Conservation (phyloP, 2,797 vertebrate species). For the Pseudopleuronectes americanus region DNA sequence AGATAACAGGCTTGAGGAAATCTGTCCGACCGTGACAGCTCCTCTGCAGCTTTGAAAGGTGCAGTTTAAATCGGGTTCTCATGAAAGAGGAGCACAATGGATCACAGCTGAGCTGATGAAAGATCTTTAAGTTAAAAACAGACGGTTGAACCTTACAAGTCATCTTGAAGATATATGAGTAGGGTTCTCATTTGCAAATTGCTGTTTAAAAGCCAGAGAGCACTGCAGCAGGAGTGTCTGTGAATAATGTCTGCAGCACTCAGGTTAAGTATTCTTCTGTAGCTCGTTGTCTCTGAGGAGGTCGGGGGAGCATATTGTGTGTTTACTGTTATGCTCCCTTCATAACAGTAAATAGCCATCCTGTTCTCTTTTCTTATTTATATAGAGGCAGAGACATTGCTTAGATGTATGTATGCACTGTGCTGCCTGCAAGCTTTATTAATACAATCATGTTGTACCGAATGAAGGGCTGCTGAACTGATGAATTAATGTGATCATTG, state of each 20-base stretch:
- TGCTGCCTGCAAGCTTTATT: conserved; percentile 8
- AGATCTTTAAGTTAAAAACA: conserved; percentile 9
- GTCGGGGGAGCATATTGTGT: conserved; percentile 26
- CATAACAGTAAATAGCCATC: neutral
- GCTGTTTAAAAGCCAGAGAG: conserved; percentile 25
- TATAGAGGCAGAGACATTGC: neutral
- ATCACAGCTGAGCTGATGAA: conserved; percentile 15
- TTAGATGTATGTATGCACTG: neutral
- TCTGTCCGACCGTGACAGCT: conserved; percentile 25
- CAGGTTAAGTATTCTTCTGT: conserved; percentile 54
- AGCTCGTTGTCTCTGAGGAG: conserved; percentile 39
- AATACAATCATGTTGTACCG: neutral
- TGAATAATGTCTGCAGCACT: conserved; percentile 46
- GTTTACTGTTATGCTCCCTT: conserved; percentile 30
- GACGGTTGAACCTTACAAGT: neutral
- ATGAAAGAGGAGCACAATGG: conserved; percentile 26
- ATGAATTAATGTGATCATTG: neutral
- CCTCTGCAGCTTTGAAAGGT: conserved; percentile 30
- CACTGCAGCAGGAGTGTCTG: conserved; percentile 23
- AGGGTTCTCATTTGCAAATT: conserved; percentile 20
- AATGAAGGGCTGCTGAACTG: neutral
- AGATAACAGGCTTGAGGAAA: conserved; percentile 50
- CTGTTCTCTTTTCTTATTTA: conserved; percentile 29
- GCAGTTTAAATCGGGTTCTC: conserved; percentile 11
- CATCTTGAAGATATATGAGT: neutral